Conservation (phyloP, 2,113 vertebrate genomes). For the Bubo scandiacus region DNA sequence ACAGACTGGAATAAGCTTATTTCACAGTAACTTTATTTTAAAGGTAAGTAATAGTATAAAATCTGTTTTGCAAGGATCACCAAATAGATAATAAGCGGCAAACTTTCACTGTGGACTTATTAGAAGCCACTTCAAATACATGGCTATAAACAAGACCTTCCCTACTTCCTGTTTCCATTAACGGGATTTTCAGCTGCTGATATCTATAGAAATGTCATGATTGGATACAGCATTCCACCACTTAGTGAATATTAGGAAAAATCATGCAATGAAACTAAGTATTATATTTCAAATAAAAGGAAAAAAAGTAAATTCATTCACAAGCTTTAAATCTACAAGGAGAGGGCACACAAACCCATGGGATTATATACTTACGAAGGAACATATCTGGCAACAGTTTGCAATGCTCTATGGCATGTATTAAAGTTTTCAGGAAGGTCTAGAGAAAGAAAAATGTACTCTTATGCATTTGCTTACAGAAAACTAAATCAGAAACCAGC, state of each 20-base stretch:
- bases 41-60: background rate
- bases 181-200: background rate
- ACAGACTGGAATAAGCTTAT: background rate
- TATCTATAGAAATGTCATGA: background rate
- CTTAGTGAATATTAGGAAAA: background rate
- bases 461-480: background rate
- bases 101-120: background rate
- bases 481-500: background rate
- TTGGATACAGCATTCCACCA: background rate
- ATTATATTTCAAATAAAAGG: background rate
- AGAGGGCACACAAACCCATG: background rate
- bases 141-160: background rate
- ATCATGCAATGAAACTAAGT: background rate
- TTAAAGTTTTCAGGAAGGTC: slow-evolving; percentile 86
- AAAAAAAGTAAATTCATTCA: background rate
- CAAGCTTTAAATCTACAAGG: background rate
- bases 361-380: slow-evolving; percentile 87
- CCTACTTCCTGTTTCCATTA: background rate
- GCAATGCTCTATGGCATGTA: slow-evolving; percentile 89
- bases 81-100: background rate
- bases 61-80: background rate
- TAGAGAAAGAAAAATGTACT: slow-evolving; percentile 44
- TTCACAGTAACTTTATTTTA: background rate
- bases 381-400: slow-evolving; percentile 90
- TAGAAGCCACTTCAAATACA: background rate